Evolutionary conservation across 2,797 vertebrate genomes (phyloP).

Genomic region (Tragopan temminckii): DNA sequence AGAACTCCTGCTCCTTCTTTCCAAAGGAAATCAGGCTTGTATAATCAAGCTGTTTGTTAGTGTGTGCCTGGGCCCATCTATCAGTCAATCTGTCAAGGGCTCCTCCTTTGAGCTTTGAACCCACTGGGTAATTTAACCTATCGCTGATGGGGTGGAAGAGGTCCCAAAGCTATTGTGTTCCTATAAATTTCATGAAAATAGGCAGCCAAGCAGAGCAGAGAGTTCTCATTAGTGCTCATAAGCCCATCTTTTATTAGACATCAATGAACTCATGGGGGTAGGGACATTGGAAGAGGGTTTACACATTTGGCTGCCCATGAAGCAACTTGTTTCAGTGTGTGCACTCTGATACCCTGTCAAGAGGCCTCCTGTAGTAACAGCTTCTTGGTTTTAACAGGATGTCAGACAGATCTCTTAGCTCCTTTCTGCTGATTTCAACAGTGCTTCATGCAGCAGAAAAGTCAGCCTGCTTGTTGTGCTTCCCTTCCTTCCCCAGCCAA

Average conservation of each 20-base stretch:
- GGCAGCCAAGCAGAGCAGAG: constrained; percentile 44
- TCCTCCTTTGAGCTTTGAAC: constrained; percentile 46
- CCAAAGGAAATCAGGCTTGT: constrained; percentile 27
- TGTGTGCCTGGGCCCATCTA: constrained; percentile 13
- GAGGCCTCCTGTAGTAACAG: constrained; percentile 60
- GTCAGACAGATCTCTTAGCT: constrained; percentile 61
- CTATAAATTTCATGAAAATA: constrained; percentile 48
- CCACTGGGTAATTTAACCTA: constrained; percentile 59
- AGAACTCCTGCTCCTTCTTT: not conserved
- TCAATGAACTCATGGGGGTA: constrained; percentile 45
- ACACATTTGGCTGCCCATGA: constrained; percentile 52
- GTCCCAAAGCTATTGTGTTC: constrained; percentile 36
- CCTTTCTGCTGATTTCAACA: constrained; percentile 60
- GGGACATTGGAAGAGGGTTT: constrained; percentile 47
- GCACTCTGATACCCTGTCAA: constrained; percentile 61
- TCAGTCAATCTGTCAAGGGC: constrained; percentile 50
- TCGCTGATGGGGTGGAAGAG: not conserved
- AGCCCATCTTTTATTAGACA: constrained; percentile 57
- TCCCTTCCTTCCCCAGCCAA: constrained; percentile 9
- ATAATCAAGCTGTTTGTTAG: constrained; percentile 22
- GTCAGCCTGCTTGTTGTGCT: constrained; percentile 38
- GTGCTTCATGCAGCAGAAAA: constrained; percentile 33
- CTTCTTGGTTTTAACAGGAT: constrained; percentile 64
- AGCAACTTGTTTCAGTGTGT: constrained; percentile 66
- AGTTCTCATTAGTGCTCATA: constrained; percentile 64